Evolutionary conservation across 2,113 vertebrate genomes (phyloP), one percentile per base, ranked within the genome.

Genomic region (Leptosomus discolor): DNA sequence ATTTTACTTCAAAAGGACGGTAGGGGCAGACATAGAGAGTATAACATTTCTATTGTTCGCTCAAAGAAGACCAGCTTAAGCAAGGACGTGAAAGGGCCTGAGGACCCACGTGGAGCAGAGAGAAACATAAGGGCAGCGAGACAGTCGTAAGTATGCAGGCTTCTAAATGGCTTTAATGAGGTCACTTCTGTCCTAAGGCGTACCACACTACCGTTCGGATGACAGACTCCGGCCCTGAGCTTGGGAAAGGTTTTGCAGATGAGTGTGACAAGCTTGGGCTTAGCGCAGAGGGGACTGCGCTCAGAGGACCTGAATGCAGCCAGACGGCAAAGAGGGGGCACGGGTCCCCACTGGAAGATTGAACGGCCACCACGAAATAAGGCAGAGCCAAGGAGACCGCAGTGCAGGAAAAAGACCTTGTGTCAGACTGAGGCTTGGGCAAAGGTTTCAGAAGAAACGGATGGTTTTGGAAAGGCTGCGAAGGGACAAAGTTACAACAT

Each of bases 121-220:
- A 86, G 58, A 82, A 75, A 45, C 78, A 14, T 24, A 85, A 94
- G 86, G 77, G 86, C 95, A 89, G 46, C 1, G 37, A 95, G 91
- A 75, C 60, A 67, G 50, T 56, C 53, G 4, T 61, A 95, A 94
- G 73, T 76, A 41, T 76, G 85, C 63, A 13, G 7, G 57, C 53
- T 77, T 82, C 74, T 78, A 48, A 94, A 68, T 78, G 92, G 81
- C 58, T 94, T 80, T 93, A 97, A 97, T 80, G 97, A 90, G 97
- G 96, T 97, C 97, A 86, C 90, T 73, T 65, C 78, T 93, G 82
- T 94, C 96, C 96, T 94, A 50, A 90, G 95, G 96, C 96, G 18
- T 21, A 90, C 69, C 43, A 8, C 7, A 2, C 70, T 27, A 12
- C 78, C 5, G 9, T 71, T 87, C 0, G 1, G 78, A 87, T 73